Evolutionary conservation across 2,888 invertebrate species (phyloP), one percentile per base, ranked within the genome.

Genomic region (Eutolmus rufibarbis): DNA sequence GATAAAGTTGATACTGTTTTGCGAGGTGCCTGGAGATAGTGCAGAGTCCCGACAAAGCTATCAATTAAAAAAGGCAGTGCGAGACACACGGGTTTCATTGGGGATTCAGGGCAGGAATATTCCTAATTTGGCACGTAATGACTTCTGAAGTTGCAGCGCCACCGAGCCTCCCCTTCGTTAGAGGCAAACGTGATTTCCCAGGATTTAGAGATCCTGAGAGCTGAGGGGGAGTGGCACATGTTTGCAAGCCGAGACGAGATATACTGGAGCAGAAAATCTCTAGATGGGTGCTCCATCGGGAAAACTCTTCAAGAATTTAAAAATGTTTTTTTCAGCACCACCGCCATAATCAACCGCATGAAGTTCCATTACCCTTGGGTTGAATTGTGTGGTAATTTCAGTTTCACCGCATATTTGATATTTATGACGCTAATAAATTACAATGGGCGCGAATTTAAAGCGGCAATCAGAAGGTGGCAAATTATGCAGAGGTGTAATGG

Each of bases 391-490:
- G 79, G 79, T 46, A 79, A 79, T 79, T 79, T 79, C 51, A 79
- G 16, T 79, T 79, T 46, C 31, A 8, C 66, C 66, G 28, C 66
- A 66, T 66, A 66, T 51, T 23, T 79, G 51, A 79, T 79, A 79
- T 79, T 79, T 79, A 79, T 79, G 51, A 31, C 31, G 51, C 7
- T 40, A 46, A 79, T 79, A 79, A 79, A 79, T 79, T 51, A 79
- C 51, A 79, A 79, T 51, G 51, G 79, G 23, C 51, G 23, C 31
- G 31, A 51, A 51, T 79, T 79, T 79, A 51, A 79, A 56, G 51
- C 28, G 51, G 79, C 51, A 79, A 79, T 79, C 79, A 79, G 28
- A 79, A 79, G 79, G 79, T 79, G 79, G 79, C 79, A 79, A 79
- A 79, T 79, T 79, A 79, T 79, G n/a, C 51, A 46, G 51, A 79